A percentile compares a stretch with the other conserved stretches of the same genome.
Evolutionary conservation across 2,888 invertebrate species (phyloP).

Genomic region (Troilus luridus): DNA sequence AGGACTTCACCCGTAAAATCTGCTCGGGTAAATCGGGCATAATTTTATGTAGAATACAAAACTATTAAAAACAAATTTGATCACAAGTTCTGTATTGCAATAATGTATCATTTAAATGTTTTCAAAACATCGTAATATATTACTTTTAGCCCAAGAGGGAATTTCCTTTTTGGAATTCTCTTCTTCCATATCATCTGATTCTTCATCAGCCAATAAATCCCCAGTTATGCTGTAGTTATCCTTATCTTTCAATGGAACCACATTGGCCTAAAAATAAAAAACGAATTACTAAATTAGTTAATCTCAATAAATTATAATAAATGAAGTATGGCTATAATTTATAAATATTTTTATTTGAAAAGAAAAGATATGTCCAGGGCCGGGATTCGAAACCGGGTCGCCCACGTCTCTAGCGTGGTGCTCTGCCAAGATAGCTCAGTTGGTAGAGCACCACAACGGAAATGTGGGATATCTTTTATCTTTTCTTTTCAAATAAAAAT

Average conservation of each 20-base stretch:
- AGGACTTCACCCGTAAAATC: too few relatives aligned
- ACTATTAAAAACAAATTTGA: neutral
- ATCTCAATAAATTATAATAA: too few relatives aligned
- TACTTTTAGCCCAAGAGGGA: constrained; percentile 55
- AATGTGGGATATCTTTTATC: too few relatives aligned
- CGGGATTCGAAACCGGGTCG: too few relatives aligned
- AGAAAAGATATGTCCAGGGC: too few relatives aligned
- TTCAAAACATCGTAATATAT: neutral
- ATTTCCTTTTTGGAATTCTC: constrained; percentile 46
- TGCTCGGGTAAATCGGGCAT: too few relatives aligned
- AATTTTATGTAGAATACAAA: neutral
- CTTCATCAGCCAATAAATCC: constrained; percentile 47
- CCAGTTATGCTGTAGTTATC: constrained; percentile 46
- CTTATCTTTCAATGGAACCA: constrained; percentile 49
- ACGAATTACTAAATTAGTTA: neutral
- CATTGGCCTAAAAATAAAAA: constrained; percentile 45
- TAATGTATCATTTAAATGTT: neutral
- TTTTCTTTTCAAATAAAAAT: too few relatives aligned
- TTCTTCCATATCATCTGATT: neutral
- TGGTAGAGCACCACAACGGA: too few relatives aligned
- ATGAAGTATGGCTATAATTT: too few relatives aligned
- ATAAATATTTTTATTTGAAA: too few relatives aligned
- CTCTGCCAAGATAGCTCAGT: too few relatives aligned
- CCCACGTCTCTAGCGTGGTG: too few relatives aligned
- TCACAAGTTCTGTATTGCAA: neutral